Conservation (phyloP, 2,113 vertebrate species). For the Ivindomyrus marchei region DNA sequence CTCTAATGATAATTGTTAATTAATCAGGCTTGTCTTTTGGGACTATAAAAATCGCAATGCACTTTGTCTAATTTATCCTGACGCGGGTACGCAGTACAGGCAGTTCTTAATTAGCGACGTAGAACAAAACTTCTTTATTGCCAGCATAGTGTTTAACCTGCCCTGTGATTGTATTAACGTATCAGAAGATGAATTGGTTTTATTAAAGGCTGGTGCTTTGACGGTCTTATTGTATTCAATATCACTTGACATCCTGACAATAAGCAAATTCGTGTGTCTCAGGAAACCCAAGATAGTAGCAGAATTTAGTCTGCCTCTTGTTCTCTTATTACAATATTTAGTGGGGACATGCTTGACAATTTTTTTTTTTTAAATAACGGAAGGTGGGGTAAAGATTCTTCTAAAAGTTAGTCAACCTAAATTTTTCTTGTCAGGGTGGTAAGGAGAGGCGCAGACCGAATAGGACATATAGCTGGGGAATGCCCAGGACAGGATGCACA, state of each 20-base stretch:
- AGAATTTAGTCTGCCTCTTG: neutral
- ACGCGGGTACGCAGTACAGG: neutral
- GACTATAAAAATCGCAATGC: neutral
- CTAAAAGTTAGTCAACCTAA: neutral
- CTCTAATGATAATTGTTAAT: constrained; percentile 3
- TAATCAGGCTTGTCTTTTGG: neutral
- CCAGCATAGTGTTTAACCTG: neutral
- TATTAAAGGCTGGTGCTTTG: neutral
- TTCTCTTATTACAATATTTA: neutral
- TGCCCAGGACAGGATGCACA: neutral
- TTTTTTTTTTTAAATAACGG: neutral
- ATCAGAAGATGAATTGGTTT: neutral
- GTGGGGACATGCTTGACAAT: neutral
- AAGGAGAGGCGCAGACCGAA: neutral
- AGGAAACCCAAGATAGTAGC: neutral
- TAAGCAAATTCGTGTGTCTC: neutral
- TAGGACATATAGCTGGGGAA: neutral
- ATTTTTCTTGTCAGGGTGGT: neutral
- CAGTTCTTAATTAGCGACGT: neutral
- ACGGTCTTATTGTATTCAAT: neutral
- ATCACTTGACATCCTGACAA: neutral
- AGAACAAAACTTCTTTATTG: neutral
- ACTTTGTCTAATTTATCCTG: neutral
- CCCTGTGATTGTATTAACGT: neutral
- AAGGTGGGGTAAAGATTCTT: neutral